Evolutionary conservation across 37 sponge, comb jelly and placozoan genomes (phyloP).

Genomic region (Aphrocallistes beatrix): DNA sequence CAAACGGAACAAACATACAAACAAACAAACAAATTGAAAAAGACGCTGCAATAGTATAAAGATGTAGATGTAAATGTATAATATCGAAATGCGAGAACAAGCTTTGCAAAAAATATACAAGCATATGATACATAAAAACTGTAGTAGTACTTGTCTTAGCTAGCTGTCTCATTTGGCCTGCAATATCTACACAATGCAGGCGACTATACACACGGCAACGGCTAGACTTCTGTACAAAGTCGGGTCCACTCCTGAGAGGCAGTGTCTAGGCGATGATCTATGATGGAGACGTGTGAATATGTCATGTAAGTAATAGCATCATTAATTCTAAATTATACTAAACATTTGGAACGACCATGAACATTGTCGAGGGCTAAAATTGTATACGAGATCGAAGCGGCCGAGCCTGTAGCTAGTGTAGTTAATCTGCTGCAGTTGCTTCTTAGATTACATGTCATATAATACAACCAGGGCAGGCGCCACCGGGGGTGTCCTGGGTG

Average conservation of each 20-base stretch:
- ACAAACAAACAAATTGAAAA: background rate
- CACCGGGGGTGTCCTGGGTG: too few relatives aligned
- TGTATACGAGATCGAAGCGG: too few relatives aligned
- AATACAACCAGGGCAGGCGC: too few relatives aligned
- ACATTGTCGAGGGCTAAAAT: too few relatives aligned
- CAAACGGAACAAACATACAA: background rate
- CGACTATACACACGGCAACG: background rate
- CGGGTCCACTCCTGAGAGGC: background rate
- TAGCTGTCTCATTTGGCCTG: background rate
- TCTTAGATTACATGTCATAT: too few relatives aligned
- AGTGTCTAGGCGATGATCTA: background rate
- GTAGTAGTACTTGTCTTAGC: background rate
- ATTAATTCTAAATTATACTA: too few relatives aligned
- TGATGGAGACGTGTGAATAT: too few relatives aligned
- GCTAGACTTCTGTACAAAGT: conserved; percentile 9
- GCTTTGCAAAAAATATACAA: conserved; percentile 19
- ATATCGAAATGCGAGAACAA: conserved; percentile 19
- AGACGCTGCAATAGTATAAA: conserved; percentile 18
- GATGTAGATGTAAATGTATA: conserved; percentile 20
- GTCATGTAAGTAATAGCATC: too few relatives aligned
- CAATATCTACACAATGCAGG: conserved; percentile 6
- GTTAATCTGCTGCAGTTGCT: too few relatives aligned
- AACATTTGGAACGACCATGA: too few relatives aligned
- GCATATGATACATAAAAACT: conserved; percentile 1
- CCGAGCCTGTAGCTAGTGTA: too few relatives aligned